Evolutionary conservation across 1,140 invertebrate genomes (phyloP), one percentile per base, ranked within the genome.

Genomic region (Drosophila obscura): DNA sequence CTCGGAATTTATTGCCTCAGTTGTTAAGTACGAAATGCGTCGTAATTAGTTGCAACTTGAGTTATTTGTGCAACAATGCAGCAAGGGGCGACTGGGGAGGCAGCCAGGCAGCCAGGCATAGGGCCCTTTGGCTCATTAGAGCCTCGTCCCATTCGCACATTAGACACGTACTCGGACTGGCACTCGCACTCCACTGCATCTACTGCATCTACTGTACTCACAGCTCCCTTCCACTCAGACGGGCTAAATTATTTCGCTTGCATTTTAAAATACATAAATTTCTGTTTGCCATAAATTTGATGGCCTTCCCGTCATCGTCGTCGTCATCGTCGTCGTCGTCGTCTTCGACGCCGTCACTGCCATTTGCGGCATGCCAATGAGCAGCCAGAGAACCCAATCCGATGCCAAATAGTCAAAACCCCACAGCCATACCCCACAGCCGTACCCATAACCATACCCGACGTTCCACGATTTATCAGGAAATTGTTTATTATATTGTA

Each of bases 21-120:
- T 88, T 88, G 84, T 80, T 73, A 80, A 88, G 76, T 89, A 88
- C 84, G 84, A 88, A 89, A 83, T 83, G 83, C 83, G 76, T 88
- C 67, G 79, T 88, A 88, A 88, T 88, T 88, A 88, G 83, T 88
- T 89, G 83, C 83, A 88, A 88, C 83, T 88, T 89, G 83, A 88
- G 83, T 88, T 88, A 88, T 88, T 88, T 88, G 83, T 88, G 84
- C 83, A 89, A 88, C 84, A 83, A 77, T 80, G 83, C 84, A 77
- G 57, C n/a, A 46, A 19, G 48, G 22, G 13, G 16, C 19, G 50
- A 31, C 24, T 45, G 24, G 8, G 41, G 60, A 26, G 26, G 44
- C 24, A 31, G 24, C 31, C 51, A 45, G 62, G 8, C 46, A 19
- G 19, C 15, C 35, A 4, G 22, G 22, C 22, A 3, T 2, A 24